Percentiles rank a stretch among this genome's conserved stretches.
These are phyloP conservation scores for Phytoseiulus persimilis DNA, from an alignment of 2,888 invertebrate species.

Conservation along the genomic window DNA sequence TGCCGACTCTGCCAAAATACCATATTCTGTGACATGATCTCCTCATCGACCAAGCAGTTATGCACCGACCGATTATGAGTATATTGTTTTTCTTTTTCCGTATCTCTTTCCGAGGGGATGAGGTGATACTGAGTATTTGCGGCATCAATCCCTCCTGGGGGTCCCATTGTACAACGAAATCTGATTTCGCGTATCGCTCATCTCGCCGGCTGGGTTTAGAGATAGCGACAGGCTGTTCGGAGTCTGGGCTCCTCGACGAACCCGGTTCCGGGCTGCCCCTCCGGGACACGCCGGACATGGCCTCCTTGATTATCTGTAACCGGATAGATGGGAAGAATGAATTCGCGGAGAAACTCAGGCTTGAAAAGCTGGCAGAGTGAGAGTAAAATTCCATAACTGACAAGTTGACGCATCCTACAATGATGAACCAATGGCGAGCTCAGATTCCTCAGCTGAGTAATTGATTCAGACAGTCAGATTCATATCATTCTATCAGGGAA, in stretches of 20 bases:
- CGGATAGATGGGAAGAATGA: too few relatives aligned
- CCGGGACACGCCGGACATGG: background rate
- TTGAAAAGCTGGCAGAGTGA: too few relatives aligned
- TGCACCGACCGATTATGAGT: slow-evolving; percentile 16
- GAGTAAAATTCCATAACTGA: too few relatives aligned
- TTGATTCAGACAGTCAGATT: too few relatives aligned
- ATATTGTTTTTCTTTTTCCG: slow-evolving; percentile 28
- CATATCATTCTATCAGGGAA: too few relatives aligned
- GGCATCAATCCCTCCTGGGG: slow-evolving; percentile 36
- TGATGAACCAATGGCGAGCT: too few relatives aligned
- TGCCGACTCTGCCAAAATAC: too few relatives aligned
- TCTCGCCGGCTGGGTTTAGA: slow-evolving; percentile 28
- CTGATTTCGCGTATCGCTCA: slow-evolving; percentile 27
- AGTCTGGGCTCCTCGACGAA: slow-evolving; percentile 15
- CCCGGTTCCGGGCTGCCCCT: background rate
- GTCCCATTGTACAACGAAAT: slow-evolving; percentile 34
- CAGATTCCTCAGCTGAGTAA: too few relatives aligned
- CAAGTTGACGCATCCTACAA: too few relatives aligned
- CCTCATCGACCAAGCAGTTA: too few relatives aligned
- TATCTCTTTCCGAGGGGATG: slow-evolving; percentile 20
- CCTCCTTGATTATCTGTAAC: background rate
- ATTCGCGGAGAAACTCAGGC: too few relatives aligned
- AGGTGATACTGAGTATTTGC: slow-evolving; percentile 27
- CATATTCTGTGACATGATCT: too few relatives aligned
- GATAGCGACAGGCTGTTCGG: slow-evolving; percentile 8